Evolutionary conservation across 2,797 vertebrate species (phyloP), one percentile per base, ranked within the genome.

Genomic region (Parambassis ranga): DNA sequence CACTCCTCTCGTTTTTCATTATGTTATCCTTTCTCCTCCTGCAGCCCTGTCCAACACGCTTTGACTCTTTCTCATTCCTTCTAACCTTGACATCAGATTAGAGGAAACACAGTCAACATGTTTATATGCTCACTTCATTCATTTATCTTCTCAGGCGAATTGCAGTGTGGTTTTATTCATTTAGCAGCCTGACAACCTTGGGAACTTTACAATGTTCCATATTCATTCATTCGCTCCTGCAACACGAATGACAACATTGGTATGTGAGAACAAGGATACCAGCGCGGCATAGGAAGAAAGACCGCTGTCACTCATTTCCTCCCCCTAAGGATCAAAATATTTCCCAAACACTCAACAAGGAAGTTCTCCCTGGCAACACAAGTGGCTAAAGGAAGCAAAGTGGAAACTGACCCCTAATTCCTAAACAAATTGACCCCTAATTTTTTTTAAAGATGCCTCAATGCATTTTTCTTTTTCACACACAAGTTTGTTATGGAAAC

Each of bases 351-450:
- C 4, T 41, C 27, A 46, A 77, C 58, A 69, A 73, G 79, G 31
- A 81, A 43, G 56, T 65, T 66, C 66, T 76, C 32, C 84, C 61
- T 58, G 43, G 87, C 74, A 87, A 90, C 86, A 69, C 58, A 14
- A 28, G 30, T 14, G 3, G 20, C 55, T 26, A 32, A 81, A 61
- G 60, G 59, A 71, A 75, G 51, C 23, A 4, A 52, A 60, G 56
- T 71, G 66, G 30, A 79, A 71, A 65, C 23, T 84, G 75, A 85
- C 75, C 72, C 20, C 41, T 5, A 51, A 65, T 59, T 75, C 79
- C 13, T 35, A 14, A 43, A 80, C 61, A 66, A 75, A 74, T 24
- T 81, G 77, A 88, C 78, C 83, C 42, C 38, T 14, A 28, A 2
- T 67, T 69, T 81, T 73, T n/a, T n/a, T 14, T 49, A 2, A 33